Conservation (phyloP, 2,888 invertebrate species). For the Drosophila pseudotalamancana region DNA sequence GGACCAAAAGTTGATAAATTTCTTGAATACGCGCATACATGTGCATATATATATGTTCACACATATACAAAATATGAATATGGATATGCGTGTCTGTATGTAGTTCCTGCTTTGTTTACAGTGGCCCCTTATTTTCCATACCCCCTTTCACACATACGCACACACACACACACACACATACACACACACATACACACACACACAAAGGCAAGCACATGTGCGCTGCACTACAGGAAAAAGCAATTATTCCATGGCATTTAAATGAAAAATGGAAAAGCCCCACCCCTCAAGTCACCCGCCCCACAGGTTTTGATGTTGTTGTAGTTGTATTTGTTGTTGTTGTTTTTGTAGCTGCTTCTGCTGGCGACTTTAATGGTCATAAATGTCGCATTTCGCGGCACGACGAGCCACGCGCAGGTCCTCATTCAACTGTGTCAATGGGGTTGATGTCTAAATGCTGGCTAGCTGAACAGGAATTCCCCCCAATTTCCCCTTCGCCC, state of each 20-base stretch:
- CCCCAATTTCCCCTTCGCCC: too few relatives aligned
- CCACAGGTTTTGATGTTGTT: not conserved
- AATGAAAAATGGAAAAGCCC: constrained; percentile 75
- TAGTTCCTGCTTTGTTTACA: constrained; percentile 41
- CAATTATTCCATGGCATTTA: constrained; percentile 76
- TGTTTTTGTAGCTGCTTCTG: constrained; percentile 6
- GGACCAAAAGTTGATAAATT: constrained; percentile 30
- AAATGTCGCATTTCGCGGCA: constrained; percentile 58
- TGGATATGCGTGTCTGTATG: constrained; percentile 1
- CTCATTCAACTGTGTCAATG: constrained; percentile 69
- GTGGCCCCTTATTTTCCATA: constrained; percentile 3
- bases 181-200: not conserved
- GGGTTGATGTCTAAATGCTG: constrained; percentile 61
- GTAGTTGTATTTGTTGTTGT: constrained; percentile 2
- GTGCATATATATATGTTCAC: not conserved
- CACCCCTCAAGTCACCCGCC: not conserved
- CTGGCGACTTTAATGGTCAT: constrained; percentile 65
- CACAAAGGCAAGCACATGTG: constrained; percentile 16
- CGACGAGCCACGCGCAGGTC: constrained; percentile 56
- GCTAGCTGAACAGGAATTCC: constrained; percentile 10
- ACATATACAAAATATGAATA: not conserved
- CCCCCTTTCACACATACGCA: not conserved
- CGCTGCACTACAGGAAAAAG: constrained; percentile 67
- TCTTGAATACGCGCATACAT: not conserved
- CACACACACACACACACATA: not conserved